phyloP scores from a whole-genome alignment of 2,888 invertebrate species.

The Aplocera efformata region DNA sequence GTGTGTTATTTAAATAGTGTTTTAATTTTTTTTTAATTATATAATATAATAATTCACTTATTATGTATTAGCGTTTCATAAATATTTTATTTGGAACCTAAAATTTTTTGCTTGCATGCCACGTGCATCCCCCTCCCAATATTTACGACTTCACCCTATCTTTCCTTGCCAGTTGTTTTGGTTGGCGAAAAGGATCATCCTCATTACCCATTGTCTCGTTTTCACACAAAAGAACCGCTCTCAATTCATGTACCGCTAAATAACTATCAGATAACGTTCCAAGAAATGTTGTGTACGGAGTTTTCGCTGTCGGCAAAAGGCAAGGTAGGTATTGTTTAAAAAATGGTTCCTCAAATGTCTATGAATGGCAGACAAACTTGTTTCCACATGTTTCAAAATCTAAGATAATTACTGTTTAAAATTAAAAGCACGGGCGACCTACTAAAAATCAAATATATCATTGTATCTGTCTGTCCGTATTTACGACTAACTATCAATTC shows the following conservation, averaged over 20 bases:
- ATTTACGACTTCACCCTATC: conserved; percentile 1
- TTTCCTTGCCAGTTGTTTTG: conserved; percentile 28
- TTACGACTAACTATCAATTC: conserved; percentile 19
- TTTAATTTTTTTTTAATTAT: too few species aligned
- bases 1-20: too few species aligned
- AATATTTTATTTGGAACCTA: too few species aligned
- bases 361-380: not conserved
- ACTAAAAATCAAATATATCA: not conserved
- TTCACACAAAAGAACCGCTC: conserved; percentile 42
- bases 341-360: not conserved
- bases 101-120: too few species aligned
- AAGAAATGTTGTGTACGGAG: conserved; percentile 11
- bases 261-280: conserved; percentile 24
- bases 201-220: conserved; percentile 50
- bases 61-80: too few species aligned
- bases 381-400: conserved; percentile 6
- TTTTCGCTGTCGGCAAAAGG: not conserved
- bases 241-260: conserved; percentile 19
- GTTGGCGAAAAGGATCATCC: conserved; percentile 47
- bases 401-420: not conserved
- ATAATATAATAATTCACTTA: too few species aligned
- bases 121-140: conserved; percentile 5
- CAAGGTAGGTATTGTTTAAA: conserved; percentile 6
- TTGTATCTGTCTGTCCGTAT: conserved; percentile 11
- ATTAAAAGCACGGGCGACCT: not conserved